phyloP scores from a whole-genome alignment of 2,797 vertebrate genomes.

The Micrastur ruficollis region DNA sequence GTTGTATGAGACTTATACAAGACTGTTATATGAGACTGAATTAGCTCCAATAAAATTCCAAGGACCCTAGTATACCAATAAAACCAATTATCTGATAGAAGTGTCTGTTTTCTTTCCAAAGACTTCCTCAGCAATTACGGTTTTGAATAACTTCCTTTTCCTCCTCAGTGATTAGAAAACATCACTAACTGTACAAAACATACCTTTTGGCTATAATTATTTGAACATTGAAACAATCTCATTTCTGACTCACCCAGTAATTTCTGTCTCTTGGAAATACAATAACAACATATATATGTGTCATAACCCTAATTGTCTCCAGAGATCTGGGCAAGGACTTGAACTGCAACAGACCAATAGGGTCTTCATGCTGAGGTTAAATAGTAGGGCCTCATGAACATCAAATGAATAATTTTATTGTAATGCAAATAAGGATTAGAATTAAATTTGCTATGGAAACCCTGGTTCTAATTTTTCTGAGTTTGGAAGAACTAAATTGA shows the following conservation, averaged over 20 bases:
- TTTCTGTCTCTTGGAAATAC: not conserved
- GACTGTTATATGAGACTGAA: not conserved
- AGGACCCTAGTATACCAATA: not conserved
- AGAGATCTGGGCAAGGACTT: not conserved
- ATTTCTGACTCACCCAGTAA: not conserved
- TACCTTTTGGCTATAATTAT: not conserved
- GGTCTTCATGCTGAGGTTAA: not conserved
- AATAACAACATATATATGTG: not conserved
- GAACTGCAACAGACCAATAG: not conserved
- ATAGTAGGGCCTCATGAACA: not conserved
- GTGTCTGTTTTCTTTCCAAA: not conserved
- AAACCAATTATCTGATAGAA: not conserved
- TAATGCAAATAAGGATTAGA: not conserved
- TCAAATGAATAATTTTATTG: not conserved
- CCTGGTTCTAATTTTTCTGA: not conserved
- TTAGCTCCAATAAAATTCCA: not conserved
- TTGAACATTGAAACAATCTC: not conserved
- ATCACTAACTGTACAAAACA: not conserved
- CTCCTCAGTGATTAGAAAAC: not conserved
- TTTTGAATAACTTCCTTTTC: not conserved
- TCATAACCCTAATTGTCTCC: not conserved
- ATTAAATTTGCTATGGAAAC: conserved; percentile 13
- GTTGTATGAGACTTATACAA: not conserved
- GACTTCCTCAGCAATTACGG: not conserved
- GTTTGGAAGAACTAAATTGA: not conserved